A percentile compares a stretch with the other conserved stretches of the same genome.
These are phyloP conservation scores for Rhombomys opimus DNA, from an alignment of 2,113 vertebrate species.

Conservation along the genomic window DNA sequence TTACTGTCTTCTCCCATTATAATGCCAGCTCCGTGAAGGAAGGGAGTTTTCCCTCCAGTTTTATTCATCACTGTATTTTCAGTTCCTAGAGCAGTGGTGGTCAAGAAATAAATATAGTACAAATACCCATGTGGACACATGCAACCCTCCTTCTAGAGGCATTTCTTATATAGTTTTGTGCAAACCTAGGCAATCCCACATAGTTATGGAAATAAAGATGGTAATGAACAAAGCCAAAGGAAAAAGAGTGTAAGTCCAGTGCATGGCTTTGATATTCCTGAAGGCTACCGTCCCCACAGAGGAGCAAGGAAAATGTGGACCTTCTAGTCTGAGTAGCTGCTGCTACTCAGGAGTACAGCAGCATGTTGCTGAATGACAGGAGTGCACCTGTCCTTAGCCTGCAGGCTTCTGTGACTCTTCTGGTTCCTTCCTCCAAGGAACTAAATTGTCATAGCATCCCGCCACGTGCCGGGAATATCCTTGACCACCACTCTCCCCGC, in stretches of 20 bases:
- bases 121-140: background rate
- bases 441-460: background rate
- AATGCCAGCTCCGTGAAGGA: background rate
- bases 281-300: background rate
- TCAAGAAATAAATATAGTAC: no score
- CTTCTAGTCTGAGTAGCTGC: background rate
- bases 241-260: background rate
- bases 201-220: background rate
- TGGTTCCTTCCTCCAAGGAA: background rate
- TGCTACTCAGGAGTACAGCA: no score
- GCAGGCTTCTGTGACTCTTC: background rate
- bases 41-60: background rate
- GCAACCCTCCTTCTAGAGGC: background rate
- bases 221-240: background rate
- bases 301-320: background rate
- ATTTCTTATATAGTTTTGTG: background rate
- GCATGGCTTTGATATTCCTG: background rate
- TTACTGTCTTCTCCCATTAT: background rate
- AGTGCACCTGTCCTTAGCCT: background rate
- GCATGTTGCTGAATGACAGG: background rate
- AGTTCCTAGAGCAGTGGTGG: background rate
- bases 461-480: background rate
- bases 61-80: slow-evolving; percentile 3
- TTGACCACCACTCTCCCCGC: background rate
- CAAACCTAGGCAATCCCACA: background rate